These are phyloP conservation scores for Camponotus floridanus DNA, from an alignment of 1,140 invertebrate genomes.

Conservation along the genomic window DNA sequence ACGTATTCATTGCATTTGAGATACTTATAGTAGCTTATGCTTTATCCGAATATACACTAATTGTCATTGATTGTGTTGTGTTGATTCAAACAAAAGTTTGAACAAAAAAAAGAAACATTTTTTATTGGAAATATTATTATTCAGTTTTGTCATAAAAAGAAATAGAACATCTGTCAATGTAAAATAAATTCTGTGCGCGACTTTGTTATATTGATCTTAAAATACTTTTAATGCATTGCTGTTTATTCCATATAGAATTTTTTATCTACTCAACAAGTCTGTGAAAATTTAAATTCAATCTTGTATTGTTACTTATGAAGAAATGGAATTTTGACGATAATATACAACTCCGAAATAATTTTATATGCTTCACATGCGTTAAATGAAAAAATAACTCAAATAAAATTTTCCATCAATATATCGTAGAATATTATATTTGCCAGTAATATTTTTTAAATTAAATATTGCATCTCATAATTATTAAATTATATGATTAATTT, in stretches of 20 bases:
- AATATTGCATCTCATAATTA: neutral
- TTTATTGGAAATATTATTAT: neutral
- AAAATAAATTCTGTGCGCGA: neutral
- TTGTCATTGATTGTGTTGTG: neutral
- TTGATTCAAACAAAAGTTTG: neutral
- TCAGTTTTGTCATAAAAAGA: neutral
- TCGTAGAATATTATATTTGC: neutral
- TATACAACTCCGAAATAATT: constrained; percentile 15
- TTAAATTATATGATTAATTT: no score
- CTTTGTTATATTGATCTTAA: constrained; percentile 4
- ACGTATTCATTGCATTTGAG: neutral
- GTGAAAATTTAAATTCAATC: constrained; percentile 7
- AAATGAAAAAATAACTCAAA: neutral
- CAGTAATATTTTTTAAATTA: neutral
- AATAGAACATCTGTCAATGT: neutral
- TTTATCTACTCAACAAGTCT: neutral
- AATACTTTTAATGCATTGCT: neutral
- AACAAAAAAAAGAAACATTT: neutral
- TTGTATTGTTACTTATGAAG: neutral
- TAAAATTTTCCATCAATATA: neutral
- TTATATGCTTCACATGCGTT: no score
- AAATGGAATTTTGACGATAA: neutral
- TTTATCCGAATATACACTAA: neutral
- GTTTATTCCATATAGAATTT: neutral
- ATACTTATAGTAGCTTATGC: neutral